phyloP scores from a whole-genome alignment of 2,113 vertebrate genomes.

The Neolamprologus brichardi region DNA sequence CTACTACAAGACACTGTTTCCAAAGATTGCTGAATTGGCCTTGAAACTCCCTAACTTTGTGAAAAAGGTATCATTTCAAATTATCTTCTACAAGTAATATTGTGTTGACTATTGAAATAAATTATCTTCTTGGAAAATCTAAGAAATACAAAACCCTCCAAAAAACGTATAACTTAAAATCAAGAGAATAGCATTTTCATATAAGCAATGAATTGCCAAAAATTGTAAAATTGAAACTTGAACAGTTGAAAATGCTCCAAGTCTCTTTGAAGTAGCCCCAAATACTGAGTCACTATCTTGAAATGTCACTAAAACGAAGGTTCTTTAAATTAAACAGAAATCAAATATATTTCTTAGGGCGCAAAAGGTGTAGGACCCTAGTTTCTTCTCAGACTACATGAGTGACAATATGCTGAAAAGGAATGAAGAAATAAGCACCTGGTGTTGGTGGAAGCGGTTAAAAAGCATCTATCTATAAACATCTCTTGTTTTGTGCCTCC shows the following conservation, averaged over 20 bases:
- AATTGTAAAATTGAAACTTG: background rate
- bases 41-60: conserved; percentile 7
- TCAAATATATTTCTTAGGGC: background rate
- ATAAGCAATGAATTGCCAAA: background rate
- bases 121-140: background rate
- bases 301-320: background rate
- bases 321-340: background rate
- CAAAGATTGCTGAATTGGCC: conserved; percentile 63
- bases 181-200: background rate
- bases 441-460: background rate
- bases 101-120: background rate
- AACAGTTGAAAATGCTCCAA: background rate
- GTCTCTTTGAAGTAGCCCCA: background rate
- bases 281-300: background rate
- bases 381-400: background rate
- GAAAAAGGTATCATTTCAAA: conserved; percentile 32
- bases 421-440: background rate
- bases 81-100: background rate
- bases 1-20: background rate
- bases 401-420: background rate
- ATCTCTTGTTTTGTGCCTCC: background rate
- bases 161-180: background rate
- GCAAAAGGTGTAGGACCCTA: background rate
- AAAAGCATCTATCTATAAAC: background rate
- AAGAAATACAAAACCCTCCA: background rate